A percentile compares a stretch with the other conserved stretches of the same genome.
phyloP scores from a whole-genome alignment of 2,888 invertebrate genomes.

The Anodontia alba region DNA sequence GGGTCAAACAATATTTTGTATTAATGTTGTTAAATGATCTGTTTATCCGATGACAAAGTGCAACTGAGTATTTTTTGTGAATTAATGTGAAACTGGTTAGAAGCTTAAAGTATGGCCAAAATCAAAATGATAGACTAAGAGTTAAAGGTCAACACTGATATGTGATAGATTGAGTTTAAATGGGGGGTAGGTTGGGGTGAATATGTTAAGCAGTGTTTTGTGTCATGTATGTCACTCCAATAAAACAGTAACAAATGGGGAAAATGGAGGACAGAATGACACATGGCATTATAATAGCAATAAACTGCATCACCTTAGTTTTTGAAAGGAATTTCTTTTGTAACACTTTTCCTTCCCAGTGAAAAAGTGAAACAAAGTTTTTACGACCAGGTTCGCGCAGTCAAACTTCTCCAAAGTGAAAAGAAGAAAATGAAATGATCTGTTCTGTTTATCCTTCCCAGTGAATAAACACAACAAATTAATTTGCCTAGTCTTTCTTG shows the following conservation, averaged over 20 bases:
- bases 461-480: conserved; percentile 63
- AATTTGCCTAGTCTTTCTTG: conserved; percentile 15
- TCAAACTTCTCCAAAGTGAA: conserved; percentile 42
- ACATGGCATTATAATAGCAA: conserved; percentile 26
- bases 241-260: conserved; percentile 40
- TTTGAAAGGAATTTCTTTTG: conserved; percentile 41
- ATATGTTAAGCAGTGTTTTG: conserved; percentile 17
- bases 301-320: background rate
- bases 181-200: background rate
- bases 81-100: background rate
- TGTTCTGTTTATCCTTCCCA: conserved; percentile 64
- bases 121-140: background rate
- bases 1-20: too few species aligned
- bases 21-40: too few species aligned
- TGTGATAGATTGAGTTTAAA: background rate
- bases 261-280: conserved; percentile 63
- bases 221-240: conserved; percentile 59
- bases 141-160: too few species aligned
- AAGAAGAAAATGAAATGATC: conserved; percentile 32
- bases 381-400: conserved; percentile 58
- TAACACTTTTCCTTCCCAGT: conserved; percentile 65
- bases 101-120: background rate
- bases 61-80: background rate
- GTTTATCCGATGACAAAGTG: too few species aligned
- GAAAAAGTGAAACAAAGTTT: conserved; percentile 65